phyloP scores from a whole-genome alignment of 2,113 vertebrate genomes.

The Gobiocypris rarus region DNA sequence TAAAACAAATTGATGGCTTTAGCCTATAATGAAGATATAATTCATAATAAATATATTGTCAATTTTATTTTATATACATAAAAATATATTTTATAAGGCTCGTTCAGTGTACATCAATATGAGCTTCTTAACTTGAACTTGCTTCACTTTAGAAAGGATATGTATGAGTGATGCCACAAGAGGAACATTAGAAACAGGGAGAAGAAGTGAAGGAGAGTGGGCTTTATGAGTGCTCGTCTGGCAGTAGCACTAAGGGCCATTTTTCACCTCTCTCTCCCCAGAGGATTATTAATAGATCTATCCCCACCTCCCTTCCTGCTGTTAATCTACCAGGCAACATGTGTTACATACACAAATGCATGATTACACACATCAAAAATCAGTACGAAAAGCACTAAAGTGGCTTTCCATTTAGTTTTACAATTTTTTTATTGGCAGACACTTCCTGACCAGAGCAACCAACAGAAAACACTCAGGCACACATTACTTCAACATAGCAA shows the following conservation, averaged over 20 bases:
- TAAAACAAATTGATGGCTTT: background rate
- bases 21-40: background rate
- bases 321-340: slow-evolving; percentile 30
- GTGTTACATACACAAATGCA: slow-evolving; percentile 18
- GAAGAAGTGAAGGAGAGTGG: background rate
- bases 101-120: background rate
- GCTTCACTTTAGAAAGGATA: background rate
- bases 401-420: slow-evolving; percentile 20
- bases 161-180: background rate
- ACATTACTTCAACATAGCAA: background rate
- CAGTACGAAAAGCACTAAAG: background rate
- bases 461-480: background rate
- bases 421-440: slow-evolving; percentile 9
- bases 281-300: slow-evolving; percentile 34
- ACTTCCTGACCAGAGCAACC: background rate
- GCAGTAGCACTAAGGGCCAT: background rate
- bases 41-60: background rate
- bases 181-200: slow-evolving; percentile 1
- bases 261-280: slow-evolving; percentile 20
- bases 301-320: slow-evolving; percentile 19
- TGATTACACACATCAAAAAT: slow-evolving; percentile 19
- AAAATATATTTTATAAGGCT: background rate
- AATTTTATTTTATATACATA: background rate
- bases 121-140: slow-evolving; percentile 3
- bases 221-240: slow-evolving; percentile 11